phyloP scores from a whole-genome alignment of 2,113 vertebrate genomes.

The Eleginops maclovinus region DNA sequence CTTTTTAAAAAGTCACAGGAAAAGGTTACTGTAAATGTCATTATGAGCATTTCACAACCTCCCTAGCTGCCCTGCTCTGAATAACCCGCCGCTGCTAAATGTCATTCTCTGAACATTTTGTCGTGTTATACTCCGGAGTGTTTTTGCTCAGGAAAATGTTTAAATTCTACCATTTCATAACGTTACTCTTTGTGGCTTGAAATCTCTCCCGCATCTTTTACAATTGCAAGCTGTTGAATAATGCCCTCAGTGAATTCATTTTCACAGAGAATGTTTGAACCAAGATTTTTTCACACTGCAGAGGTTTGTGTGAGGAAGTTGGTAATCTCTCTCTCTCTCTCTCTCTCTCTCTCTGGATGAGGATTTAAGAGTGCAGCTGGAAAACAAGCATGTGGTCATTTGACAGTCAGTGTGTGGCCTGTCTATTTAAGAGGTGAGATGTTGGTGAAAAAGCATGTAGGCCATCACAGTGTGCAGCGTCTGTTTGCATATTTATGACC shows the following conservation, averaged over 20 bases:
- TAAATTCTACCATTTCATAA: constrained; percentile 47
- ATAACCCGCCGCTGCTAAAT: constrained; percentile 62
- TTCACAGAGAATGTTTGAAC: constrained; percentile 24
- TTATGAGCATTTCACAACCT: constrained; percentile 65
- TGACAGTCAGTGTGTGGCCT: constrained; percentile 38
- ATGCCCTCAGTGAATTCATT: constrained; percentile 38
- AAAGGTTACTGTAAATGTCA: constrained; percentile 80
- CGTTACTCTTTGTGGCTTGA: constrained; percentile 13
- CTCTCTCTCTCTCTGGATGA: neutral
- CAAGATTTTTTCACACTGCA: neutral
- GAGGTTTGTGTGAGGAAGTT: constrained; percentile 26
- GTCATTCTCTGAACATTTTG: constrained; percentile 75
- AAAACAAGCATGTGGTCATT: constrained; percentile 48
- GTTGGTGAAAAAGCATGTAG: constrained; percentile 28
- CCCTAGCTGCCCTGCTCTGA: constrained; percentile 38
- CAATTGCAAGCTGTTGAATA: constrained; percentile 51
- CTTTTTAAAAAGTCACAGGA: constrained; percentile 75
- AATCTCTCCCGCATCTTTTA: constrained; percentile 31
- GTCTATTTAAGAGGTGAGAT: constrained; percentile 40
- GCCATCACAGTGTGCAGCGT: constrained; percentile 7
- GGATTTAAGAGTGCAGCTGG: constrained; percentile 3
- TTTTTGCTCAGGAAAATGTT: constrained; percentile 49
- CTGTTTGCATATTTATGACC: constrained; percentile 39
- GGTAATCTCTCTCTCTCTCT: neutral
- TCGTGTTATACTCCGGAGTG: constrained; percentile 36